Base-by-base conservation (phyloP, 1,140 invertebrate species). In the Phenacoccus solenopsis region DNA sequence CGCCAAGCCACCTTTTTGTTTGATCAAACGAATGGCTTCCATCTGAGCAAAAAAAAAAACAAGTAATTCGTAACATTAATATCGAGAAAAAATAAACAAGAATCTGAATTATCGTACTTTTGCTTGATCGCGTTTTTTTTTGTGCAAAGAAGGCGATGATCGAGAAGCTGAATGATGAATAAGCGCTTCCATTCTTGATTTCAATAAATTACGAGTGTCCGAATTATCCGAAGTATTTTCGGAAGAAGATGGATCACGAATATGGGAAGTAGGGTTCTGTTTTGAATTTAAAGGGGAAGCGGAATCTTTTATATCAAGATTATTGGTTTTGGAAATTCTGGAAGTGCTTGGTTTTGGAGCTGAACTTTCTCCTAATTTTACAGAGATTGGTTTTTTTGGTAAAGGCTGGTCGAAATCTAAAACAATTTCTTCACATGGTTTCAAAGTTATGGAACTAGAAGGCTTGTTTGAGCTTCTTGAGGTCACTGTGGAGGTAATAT, bases 1-100 rank as follows among this genome's bases (percentile, higher is more conserved):
- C 30, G 67, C 28, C 13, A 71, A 32, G 16, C 70, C 70, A 7
- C 70, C 70, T 71, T 71, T 32, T 35, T 68, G n/a, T 49, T 68
- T 71, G 64, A 71, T 71, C 13, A 71, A 22, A 35, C 30, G 24
- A 16, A 67, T 64, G 12, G 70, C 70, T 16, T 71, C 69, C 13
- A 28, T 28, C 69, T 69, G n/a, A 22, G 13, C 2, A 49, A 64
- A 59, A 59, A 59, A 4, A 20, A 20, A 59, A 59, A 59, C 5
- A 20, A 64, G 4, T 10, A 64, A 64, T 25, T 16, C 20, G 21
- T 4, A 25, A 20, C 22, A 25, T 16, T 49, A 16, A 3, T 32
- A 32, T 7, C 2, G 16, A 49, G 20, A 9, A 4, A 49, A 49
- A 49, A n/a, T 49, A 16, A 3, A n/a, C 16, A 49, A 49, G 20